Percentiles rank a stretch among this genome's conserved stretches.
phyloP scores from a whole-genome alignment of 2,888 invertebrate genomes.

The Pseudoips prasinana region DNA sequence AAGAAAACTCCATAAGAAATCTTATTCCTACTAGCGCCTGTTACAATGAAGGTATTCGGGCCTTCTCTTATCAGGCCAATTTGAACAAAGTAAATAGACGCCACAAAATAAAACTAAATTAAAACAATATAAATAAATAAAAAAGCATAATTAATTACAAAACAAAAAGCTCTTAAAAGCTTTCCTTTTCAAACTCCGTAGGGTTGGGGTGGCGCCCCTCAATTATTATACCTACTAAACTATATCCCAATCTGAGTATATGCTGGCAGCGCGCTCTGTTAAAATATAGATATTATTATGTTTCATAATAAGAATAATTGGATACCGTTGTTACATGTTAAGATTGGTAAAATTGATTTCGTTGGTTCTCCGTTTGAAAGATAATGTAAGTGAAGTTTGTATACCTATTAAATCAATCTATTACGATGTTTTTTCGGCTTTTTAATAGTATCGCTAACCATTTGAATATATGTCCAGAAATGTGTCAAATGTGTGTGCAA shows the following conservation, averaged over 20 bases:
- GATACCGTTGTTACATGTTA: constrained; percentile 1
- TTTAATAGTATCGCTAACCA: no score
- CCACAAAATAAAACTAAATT: constrained; percentile 29
- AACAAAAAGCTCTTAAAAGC: constrained; percentile 81
- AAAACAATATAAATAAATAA: constrained; percentile 55
- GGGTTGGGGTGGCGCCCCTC: constrained; percentile 76
- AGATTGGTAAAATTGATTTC: constrained; percentile 10
- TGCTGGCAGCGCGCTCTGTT: constrained; percentile 33
- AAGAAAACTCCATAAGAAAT: no score
- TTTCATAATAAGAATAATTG: constrained; percentile 8
- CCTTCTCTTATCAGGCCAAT: no score
- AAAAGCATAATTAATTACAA: constrained; percentile 75
- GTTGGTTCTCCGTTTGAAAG: constrained; percentile 6
- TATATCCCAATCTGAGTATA: constrained; percentile 56
- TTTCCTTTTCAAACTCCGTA: constrained; percentile 71
- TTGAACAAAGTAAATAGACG: no score
- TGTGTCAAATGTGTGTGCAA: no score
- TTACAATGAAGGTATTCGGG: no score
- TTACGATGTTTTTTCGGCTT: no score
- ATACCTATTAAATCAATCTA: no score
- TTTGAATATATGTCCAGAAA: no score
- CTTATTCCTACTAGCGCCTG: no score
- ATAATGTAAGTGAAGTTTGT: not conserved
- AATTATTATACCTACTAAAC: constrained; percentile 65
- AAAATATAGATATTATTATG: constrained; percentile 13